Conservation (phyloP, 1,140 invertebrate genomes). For the Gonioctena quinquepunctata region DNA sequence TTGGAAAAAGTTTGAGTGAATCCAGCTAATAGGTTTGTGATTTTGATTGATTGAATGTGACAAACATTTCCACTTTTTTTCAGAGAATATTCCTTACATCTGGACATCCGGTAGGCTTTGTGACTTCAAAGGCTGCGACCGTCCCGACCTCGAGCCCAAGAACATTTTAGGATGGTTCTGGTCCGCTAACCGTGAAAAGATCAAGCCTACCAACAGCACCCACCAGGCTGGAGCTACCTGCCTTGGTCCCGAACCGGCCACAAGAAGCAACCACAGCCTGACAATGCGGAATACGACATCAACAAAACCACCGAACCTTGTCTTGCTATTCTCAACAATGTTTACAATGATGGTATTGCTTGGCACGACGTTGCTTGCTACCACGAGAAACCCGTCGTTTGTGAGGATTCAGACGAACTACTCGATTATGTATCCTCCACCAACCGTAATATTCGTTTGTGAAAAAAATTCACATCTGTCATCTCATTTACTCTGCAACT, state of each 20-base stretch:
- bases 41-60: too few species aligned
- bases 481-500: too few species aligned
- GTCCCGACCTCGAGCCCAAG: constrained; percentile 84
- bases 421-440: constrained; percentile 80
- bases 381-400: constrained; percentile 87
- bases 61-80: too few species aligned
- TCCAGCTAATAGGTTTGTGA: too few species aligned
- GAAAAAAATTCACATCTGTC: too few species aligned
- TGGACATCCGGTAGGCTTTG: constrained; percentile 90
- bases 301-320: constrained; percentile 82
- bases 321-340: constrained; percentile 83
- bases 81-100: constrained; percentile 87
- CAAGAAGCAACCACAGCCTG: constrained; percentile 84
- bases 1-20: too few species aligned
- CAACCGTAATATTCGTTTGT: constrained; percentile 78
- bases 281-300: constrained; percentile 90
- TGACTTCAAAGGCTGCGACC: constrained; percentile 90
- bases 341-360: constrained; percentile 87
- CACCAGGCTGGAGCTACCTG: constrained; percentile 73
- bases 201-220: constrained; percentile 79
- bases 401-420: constrained; percentile 85
- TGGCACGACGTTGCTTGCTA: constrained; percentile 94
- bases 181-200: constrained; percentile 87
- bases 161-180: constrained; percentile 89
- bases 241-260: constrained; percentile 88